Conservation (phyloP, 2,113 vertebrate species). For the Bos javanicus region DNA sequence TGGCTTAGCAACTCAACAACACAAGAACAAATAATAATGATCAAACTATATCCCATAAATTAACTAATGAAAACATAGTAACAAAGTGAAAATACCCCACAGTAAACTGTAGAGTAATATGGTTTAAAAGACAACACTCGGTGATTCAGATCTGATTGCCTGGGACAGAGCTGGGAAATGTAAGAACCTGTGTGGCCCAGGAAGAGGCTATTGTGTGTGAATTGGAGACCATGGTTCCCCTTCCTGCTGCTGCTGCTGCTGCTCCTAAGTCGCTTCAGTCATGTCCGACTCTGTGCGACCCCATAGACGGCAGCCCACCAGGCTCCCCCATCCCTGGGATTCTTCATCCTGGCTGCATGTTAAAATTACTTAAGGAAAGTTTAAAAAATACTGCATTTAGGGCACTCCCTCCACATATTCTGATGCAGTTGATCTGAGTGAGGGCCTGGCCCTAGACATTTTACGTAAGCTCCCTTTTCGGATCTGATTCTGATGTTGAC, state of each 20-base stretch:
- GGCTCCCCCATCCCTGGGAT: too few relatives aligned
- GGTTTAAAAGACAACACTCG: background rate
- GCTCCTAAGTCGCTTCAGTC: too few relatives aligned
- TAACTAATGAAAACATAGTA: background rate
- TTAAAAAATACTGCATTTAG: background rate
- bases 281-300: too few relatives aligned
- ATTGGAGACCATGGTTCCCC: background rate
- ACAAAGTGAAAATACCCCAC: background rate
- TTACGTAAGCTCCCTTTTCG: background rate
- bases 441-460: background rate
- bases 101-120: background rate
- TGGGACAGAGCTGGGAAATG: background rate
- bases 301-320: too few relatives aligned
- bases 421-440: background rate
- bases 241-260: too few relatives aligned
- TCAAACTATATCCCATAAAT: background rate
- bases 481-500: background rate
- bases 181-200: background rate
- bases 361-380: background rate
- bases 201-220: background rate
- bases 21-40: background rate
- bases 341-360: background rate
- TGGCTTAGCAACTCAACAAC: background rate
- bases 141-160: background rate
- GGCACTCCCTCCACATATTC: background rate